These are phyloP conservation scores for Abrostola triplasia DNA, from an alignment of 2,888 invertebrate species.

Conservation along the genomic window DNA sequence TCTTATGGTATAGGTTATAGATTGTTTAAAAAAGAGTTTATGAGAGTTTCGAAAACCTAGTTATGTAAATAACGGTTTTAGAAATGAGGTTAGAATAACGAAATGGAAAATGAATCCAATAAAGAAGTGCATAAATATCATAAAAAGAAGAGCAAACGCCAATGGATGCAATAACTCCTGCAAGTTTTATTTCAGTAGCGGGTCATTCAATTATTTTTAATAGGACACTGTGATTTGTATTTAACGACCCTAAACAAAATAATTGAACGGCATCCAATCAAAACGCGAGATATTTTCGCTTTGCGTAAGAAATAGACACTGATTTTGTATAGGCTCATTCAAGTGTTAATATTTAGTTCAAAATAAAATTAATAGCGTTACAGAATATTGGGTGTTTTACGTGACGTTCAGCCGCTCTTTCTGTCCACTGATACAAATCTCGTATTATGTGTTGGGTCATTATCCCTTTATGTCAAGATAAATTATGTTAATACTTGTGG, in stretches of 20 bases:
- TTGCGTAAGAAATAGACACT: constrained; percentile 1
- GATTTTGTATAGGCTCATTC: constrained; percentile 8
- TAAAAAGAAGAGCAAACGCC: neutral
- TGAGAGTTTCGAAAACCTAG: too few species aligned
- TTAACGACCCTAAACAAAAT: constrained; percentile 12
- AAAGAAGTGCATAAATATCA: neutral
- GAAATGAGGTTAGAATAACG: too few species aligned
- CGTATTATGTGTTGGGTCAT: too few species aligned
- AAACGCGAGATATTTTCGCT: constrained; percentile 8
- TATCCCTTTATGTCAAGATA: too few species aligned
- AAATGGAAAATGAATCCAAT: too few species aligned
- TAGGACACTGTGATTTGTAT: constrained; percentile 10
- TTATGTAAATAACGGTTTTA: too few species aligned
- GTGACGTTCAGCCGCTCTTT: neutral
- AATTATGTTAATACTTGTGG: too few species aligned
- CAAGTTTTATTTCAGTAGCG: neutral
- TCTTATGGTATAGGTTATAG: too few species aligned
- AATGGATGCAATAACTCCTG: neutral
- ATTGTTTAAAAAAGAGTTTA: too few species aligned
- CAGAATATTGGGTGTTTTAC: constrained; percentile 1
- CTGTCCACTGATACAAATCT: too few species aligned
- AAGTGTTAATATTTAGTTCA: constrained; percentile 12
- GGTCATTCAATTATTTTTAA: constrained; percentile 26
- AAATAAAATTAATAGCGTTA: constrained; percentile 1
- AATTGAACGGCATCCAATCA: constrained; percentile 19